Evolutionary conservation across 2,888 invertebrate species (phyloP).

Genomic region (Parapristionchus giblindavisi): DNA sequence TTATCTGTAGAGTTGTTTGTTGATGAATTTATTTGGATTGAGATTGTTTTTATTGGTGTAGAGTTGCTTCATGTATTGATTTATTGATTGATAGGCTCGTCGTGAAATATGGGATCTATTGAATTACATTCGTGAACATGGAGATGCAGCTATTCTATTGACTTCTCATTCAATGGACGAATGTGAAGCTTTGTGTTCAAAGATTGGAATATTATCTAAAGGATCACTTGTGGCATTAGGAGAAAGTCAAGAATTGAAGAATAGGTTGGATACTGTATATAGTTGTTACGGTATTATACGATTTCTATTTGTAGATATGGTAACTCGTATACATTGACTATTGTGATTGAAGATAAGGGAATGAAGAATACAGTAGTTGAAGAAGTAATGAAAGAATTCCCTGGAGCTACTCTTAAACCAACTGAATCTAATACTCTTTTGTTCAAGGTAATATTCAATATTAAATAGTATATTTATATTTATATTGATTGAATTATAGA

Average conservation of each 20-base stretch:
- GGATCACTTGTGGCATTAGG: slow-evolving; percentile 66
- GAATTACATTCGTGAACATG: slow-evolving; percentile 44
- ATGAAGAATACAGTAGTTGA: not conserved
- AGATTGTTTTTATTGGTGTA: not conserved
- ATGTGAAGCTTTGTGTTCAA: slow-evolving; percentile 63
- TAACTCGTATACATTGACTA: slow-evolving; percentile 34
- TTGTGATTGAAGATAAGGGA: slow-evolving; percentile 10
- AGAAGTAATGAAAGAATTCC: slow-evolving; percentile 16
- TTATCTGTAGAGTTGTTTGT: not conserved
- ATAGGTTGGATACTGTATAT: slow-evolving; percentile 45
- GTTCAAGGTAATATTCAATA: slow-evolving; percentile 4
- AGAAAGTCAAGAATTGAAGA: slow-evolving; percentile 63
- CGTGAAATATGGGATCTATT: slow-evolving; percentile 73
- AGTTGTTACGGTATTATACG: not conserved
- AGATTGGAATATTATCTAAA: slow-evolving; percentile 66
- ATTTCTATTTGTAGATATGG: slow-evolving; percentile 21
- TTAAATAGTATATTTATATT: not conserved
- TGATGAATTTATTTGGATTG: not conserved
- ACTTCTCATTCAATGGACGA: slow-evolving; percentile 72
- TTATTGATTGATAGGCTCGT: slow-evolving; percentile 72
- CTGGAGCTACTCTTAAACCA: slow-evolving; percentile 12
- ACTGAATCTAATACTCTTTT: not conserved
- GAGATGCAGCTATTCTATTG: slow-evolving; percentile 70
- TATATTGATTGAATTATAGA: not conserved
- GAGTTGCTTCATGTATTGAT: not conserved